These are phyloP conservation scores for Lycocerus yunnanus DNA, from an alignment of 2,888 invertebrate genomes.

Conservation along the genomic window DNA sequence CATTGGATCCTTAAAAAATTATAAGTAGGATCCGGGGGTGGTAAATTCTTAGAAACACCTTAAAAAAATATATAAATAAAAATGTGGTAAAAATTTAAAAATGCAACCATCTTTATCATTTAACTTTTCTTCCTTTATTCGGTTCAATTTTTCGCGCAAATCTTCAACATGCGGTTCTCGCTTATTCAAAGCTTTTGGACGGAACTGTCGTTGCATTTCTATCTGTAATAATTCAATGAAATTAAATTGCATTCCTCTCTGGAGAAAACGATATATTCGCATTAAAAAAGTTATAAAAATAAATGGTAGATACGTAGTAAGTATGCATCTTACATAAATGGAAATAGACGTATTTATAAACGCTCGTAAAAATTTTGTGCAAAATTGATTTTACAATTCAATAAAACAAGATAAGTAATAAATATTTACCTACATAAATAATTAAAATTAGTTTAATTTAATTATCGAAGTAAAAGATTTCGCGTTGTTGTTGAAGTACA, in stretches of 20 bases:
- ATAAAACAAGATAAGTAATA: neutral
- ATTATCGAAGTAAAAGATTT: neutral
- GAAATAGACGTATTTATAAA: neutral
- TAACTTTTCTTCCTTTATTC: constrained; percentile 34
- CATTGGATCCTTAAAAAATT: constrained; percentile 44
- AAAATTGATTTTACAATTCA: neutral
- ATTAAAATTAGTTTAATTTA: neutral
- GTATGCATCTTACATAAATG: neutral
- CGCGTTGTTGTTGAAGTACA: neutral
- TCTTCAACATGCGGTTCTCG: constrained; percentile 24
- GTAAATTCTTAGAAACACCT: constrained; percentile 22
- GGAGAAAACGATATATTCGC: neutral
- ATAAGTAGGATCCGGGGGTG: constrained; percentile 46
- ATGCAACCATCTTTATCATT: constrained; percentile 7
- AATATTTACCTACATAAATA: neutral
- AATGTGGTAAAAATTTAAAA: neutral
- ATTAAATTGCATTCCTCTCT: neutral
- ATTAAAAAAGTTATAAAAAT: neutral
- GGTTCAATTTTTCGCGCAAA: constrained; percentile 40
- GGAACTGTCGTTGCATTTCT: neutral
- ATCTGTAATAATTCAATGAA: neutral
- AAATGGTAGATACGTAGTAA: neutral
- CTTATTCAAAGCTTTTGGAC: neutral
- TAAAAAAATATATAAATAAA: neutral
- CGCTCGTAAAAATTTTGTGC: neutral